These are phyloP conservation scores for Diachrysia chrysitis DNA, from an alignment of 2,888 invertebrate species.

Conservation along the genomic window DNA sequence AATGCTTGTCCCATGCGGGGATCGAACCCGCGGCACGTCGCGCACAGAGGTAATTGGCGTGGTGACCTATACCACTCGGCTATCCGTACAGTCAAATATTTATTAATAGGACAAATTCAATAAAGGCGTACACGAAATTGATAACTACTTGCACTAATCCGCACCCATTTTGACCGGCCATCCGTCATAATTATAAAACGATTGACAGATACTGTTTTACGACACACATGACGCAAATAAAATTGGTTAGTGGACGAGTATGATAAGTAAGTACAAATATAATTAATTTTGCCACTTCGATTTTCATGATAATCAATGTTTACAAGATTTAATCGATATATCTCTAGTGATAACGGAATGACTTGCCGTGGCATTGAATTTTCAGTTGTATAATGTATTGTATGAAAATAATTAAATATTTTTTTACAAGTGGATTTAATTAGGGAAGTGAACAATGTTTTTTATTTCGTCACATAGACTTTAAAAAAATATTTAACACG, in stretches of 20 bases:
- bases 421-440: too few species aligned
- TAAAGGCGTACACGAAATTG: constrained; percentile 69
- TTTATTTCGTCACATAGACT: too few species aligned
- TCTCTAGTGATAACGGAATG: background rate
- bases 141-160: constrained; percentile 71
- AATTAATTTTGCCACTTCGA: constrained; percentile 20
- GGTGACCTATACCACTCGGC: too few species aligned
- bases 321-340: background rate
- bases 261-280: constrained; percentile 8
- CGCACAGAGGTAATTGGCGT: too few species aligned
- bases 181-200: constrained; percentile 81
- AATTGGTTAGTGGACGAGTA: constrained; percentile 55
- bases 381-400: background rate
- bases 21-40: too few species aligned
- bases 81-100: too few species aligned
- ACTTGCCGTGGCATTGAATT: background rate
- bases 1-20: too few species aligned
- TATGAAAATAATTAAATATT: too few species aligned
- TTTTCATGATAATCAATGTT: constrained; percentile 14
- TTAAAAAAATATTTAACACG: too few species aligned
- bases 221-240: constrained; percentile 38
- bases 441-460: too few species aligned
- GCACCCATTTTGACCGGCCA: constrained; percentile 77
- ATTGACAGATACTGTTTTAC: constrained; percentile 63
- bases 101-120: constrained; percentile 71